Conservation (phyloP, 2,113 vertebrate species). For the Semicossyphus pulcher region DNA sequence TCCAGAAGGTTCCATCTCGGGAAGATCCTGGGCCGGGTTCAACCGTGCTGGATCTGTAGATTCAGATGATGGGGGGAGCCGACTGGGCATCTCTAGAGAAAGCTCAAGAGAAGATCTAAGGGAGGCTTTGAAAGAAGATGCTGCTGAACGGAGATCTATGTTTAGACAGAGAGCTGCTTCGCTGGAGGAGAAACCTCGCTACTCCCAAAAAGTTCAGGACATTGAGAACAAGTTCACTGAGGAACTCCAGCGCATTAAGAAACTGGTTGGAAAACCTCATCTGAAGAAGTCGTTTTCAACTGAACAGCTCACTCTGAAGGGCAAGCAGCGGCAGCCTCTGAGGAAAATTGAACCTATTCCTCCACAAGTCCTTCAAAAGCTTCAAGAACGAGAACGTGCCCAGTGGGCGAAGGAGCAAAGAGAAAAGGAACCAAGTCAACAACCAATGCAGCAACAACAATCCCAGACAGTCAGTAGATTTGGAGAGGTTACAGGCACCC, state of each 20-base stretch:
- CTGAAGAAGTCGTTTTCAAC: slow-evolving; percentile 87
- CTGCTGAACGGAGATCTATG: slow-evolving; percentile 87
- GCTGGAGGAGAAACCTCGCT: slow-evolving; percentile 91
- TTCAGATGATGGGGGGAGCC: slow-evolving; percentile 82
- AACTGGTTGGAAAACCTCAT: slow-evolving; percentile 87
- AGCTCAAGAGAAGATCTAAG: slow-evolving; percentile 89
- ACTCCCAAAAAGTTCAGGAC: slow-evolving; percentile 88
- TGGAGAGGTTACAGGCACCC: slow-evolving; percentile 57
- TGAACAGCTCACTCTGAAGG: slow-evolving; percentile 83
- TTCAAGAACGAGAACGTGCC: slow-evolving; percentile 82
- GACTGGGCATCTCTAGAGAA: slow-evolving; percentile 84
- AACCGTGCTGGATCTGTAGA: slow-evolving; percentile 92
- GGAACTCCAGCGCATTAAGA: slow-evolving; percentile 94
- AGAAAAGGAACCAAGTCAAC: slow-evolving; percentile 58
- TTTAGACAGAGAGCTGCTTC: slow-evolving; percentile 95
- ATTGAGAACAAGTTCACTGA: slow-evolving; percentile 95
- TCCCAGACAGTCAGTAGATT: slow-evolving; percentile 51
- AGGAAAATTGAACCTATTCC: slow-evolving; percentile 79
- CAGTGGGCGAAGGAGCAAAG: slow-evolving; percentile 78
- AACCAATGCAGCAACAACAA: slow-evolving; percentile 64
- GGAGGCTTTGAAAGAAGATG: slow-evolving; percentile 85
- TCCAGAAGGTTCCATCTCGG: slow-evolving; percentile 87
- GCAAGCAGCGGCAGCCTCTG: slow-evolving; percentile 79
- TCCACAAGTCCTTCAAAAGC: slow-evolving; percentile 84
- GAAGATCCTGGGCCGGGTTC: slow-evolving; percentile 90